Evolutionary conservation across 2,113 vertebrate species (phyloP), one percentile per base, ranked within the genome.

Genomic region (Catharus fuscescens): DNA sequence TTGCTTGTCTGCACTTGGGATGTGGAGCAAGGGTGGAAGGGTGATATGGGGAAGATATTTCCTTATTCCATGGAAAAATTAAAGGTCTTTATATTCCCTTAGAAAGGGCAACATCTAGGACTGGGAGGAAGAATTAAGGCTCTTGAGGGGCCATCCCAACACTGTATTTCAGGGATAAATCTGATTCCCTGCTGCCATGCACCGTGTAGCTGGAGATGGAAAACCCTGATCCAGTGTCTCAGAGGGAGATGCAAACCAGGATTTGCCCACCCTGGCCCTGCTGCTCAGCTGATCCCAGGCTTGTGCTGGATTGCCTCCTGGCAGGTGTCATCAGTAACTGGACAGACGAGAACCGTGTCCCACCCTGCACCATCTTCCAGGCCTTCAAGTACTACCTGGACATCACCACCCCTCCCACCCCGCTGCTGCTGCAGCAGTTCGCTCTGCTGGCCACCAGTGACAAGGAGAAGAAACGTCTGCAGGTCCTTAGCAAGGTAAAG

Each of bases 311-410:
- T 80, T 93, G 34, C 94, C 34, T 96, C 80, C 50, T 34, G 66
- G 34, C 97, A 99, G 99, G 99, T 42, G 98, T 99, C 42, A 99
- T 99, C 97, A 99, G 99, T 69, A 99, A 99, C 97, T 99, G 99
- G 99, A 99, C 98, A 1, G 98, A 99, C 0, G 99, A 99, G 97
- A 98, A 80, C 56, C 99, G 99, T 34, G 98, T 99, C 90, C 99
- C 99, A 5, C 98, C 99, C 17, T 99, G 99, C 97, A 99, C 99
- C 97, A 98, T 99, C 96, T 98, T 98, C 97, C 99, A 99, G 96
- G 99, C 99, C 56, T 99, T 99, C 96, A 99, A 99, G 96, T 98
- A 98, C 96, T 99, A 99, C 94, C 96, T 99, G 98, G 99, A 99
- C 93, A 99, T 99, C 97, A 99, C 99, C 64, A 99, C 99, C 1